Base-by-base conservation (phyloP, 92 coral and sea anemone genomes). In the Epizoanthus fatuus region DNA sequence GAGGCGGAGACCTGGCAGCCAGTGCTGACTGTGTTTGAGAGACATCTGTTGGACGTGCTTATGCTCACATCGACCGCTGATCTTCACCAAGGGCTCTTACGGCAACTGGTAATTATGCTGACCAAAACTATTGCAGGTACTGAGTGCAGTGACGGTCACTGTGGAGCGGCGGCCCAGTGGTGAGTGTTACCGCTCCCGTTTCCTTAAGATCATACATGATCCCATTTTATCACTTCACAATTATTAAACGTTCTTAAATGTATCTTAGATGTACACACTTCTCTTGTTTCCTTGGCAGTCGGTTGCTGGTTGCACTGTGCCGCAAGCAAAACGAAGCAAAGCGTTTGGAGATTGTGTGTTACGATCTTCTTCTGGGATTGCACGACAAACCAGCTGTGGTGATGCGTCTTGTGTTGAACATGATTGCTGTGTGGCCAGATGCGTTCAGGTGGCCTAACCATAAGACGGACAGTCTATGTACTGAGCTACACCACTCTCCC, bases 371-470 rank as follows among this genome's bases (percentile, higher is more conserved):
- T 13, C 96, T 92, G 69, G 63, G 76, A 19, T 77, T 90, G 67
- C 85, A 92, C 70, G 45, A 73, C 47, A 57, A 19, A 3, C 92
- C 93, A 14, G 86, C 85, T 4, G 69, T 84, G 9, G 95, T 71
- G 10, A 44, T 87, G 19, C 89, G 87, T 81, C 79, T 90, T 10
- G 57, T 91, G 65, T 74, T 93, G 45, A 62, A 95, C 77, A 83
- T 97, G 49, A 89, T 82, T 44, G 81, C 95, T 5, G 98, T 93
- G 6, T 95, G 99, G 99, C 96, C 98, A 15, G 79, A 86, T 25
- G 90, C 92, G 62, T 84, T 97, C 45, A 38, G 68, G 25, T 49
- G 80, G 15, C 56, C 88, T 8, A 40, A 81, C 69, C 45, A 65
- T 9, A 51, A 53, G 37, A 56, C 32, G 6, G 20, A 64, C 35